phyloP scores from a whole-genome alignment of 2,113 vertebrate species.

The Rhipidura dahli region DNA sequence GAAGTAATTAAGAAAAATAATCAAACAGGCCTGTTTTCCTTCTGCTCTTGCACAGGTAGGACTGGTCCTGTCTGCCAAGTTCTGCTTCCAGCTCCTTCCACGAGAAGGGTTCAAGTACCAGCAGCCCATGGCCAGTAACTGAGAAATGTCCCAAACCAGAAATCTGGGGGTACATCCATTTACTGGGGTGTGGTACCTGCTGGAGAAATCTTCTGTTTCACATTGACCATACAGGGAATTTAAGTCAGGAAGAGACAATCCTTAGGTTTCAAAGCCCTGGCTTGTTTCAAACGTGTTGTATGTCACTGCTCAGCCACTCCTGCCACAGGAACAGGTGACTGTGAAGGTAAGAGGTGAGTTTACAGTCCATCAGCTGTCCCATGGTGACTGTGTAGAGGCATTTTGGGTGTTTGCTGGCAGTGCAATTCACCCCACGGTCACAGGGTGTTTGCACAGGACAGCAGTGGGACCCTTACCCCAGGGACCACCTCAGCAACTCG shows the following conservation, averaged over 20 bases:
- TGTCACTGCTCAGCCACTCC: not conserved
- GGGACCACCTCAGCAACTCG: not conserved
- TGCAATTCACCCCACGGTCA: rapidly evolving
- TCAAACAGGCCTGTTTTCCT: not conserved
- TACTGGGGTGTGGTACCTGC: not conserved
- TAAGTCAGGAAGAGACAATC: not conserved
- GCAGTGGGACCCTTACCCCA: not conserved
- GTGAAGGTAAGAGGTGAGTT: rapidly evolving
- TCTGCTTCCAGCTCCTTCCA: not conserved
- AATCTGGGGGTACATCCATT: not conserved
- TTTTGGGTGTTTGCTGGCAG: not conserved
- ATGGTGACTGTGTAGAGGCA: rapidly evolving
- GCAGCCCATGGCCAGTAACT: not conserved
- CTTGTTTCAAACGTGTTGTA: rapidly evolving
- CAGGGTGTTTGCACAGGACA: rapidly evolving
- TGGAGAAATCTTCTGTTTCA: not conserved
- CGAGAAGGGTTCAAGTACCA: not conserved
- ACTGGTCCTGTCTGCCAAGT: not conserved
- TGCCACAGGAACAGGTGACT: not conserved
- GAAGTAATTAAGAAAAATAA: not conserved
- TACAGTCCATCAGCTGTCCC: not conserved
- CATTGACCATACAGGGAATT: rapidly evolving
- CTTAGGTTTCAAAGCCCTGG: not conserved
- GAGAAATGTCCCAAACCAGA: not conserved
- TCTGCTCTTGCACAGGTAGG: not conserved